These are phyloP conservation scores for Callocephalon fimbriatum DNA, from an alignment of 2,113 vertebrate genomes.

Conservation along the genomic window DNA sequence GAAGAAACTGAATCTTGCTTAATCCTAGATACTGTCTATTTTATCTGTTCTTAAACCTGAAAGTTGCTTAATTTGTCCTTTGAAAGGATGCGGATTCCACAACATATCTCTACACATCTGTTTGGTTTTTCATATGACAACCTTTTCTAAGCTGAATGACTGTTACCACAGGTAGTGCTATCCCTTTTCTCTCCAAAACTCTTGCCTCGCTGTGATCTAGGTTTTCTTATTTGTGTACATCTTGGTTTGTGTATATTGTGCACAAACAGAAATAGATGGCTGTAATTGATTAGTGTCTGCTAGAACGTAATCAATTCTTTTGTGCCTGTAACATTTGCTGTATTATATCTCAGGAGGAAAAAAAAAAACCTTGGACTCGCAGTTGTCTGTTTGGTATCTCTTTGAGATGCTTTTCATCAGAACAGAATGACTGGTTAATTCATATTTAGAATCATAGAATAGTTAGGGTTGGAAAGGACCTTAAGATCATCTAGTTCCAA, in stretches of 20 bases:
- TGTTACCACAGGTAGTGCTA: background rate
- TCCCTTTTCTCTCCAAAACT: background rate
- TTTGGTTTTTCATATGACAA: background rate
- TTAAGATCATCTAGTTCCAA: too few relatives aligned
- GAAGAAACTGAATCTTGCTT: background rate
- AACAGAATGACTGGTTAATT: background rate
- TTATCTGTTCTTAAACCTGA: background rate
- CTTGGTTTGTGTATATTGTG: background rate
- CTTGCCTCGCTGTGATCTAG: background rate
- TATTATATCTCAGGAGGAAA: background rate
- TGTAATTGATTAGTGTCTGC: background rate
- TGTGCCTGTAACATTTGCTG: background rate
- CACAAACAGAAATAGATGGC: fast-evolving
- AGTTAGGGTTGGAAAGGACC: too few relatives aligned
- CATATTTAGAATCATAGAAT: background rate
- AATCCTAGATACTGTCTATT: background rate
- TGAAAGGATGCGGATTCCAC: background rate
- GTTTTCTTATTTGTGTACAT: background rate
- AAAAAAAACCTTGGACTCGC: background rate
- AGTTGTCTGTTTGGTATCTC: background rate
- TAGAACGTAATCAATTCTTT: background rate
- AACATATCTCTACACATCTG: background rate
- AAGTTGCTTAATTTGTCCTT: background rate
- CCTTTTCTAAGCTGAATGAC: background rate
- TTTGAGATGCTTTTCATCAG: background rate